These are phyloP conservation scores for Drosophila tropicalis DNA, from an alignment of 1,140 invertebrate genomes.

Conservation along the genomic window DNA sequence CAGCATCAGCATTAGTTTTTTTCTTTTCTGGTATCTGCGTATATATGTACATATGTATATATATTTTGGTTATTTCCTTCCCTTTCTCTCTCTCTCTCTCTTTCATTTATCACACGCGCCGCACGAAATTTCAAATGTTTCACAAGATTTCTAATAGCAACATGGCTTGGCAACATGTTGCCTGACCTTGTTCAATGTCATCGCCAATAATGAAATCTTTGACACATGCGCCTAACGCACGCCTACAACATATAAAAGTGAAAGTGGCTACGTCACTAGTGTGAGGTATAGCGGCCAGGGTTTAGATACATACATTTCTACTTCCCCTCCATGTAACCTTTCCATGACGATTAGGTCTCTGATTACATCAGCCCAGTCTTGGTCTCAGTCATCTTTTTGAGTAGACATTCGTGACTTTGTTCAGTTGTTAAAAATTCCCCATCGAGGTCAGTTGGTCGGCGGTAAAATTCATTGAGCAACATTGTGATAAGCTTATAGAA, in stretches of 20 bases:
- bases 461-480: background rate
- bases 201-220: slow-evolving; percentile 20
- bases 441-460: slow-evolving; percentile 64
- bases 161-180: slow-evolving; percentile 57
- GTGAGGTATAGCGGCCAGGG: background rate
- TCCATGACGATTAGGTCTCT: slow-evolving; percentile 29
- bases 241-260: slow-evolving; percentile 60
- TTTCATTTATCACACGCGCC: slow-evolving; percentile 35
- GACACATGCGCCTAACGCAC: slow-evolving; percentile 53
- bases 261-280: slow-evolving; percentile 67
- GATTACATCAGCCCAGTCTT: slow-evolving; percentile 62
- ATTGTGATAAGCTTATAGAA: slow-evolving; percentile 15
- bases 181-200: slow-evolving; percentile 79
- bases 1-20: slow-evolving; percentile 30
- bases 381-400: background rate
- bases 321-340: slow-evolving; percentile 31
- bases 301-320: background rate
- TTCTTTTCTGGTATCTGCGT: slow-evolving; percentile 30
- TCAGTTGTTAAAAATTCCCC: slow-evolving; percentile 63
- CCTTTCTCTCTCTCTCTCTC: slow-evolving; percentile 5
- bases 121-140: slow-evolving; percentile 25
- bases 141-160: slow-evolving; percentile 36
- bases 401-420: slow-evolving; percentile 29
- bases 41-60: slow-evolving; percentile 39
- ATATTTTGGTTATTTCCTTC: slow-evolving; percentile 3